Evolutionary conservation across 2,888 invertebrate species (phyloP).

Genomic region (Napeogenes sylphis): DNA sequence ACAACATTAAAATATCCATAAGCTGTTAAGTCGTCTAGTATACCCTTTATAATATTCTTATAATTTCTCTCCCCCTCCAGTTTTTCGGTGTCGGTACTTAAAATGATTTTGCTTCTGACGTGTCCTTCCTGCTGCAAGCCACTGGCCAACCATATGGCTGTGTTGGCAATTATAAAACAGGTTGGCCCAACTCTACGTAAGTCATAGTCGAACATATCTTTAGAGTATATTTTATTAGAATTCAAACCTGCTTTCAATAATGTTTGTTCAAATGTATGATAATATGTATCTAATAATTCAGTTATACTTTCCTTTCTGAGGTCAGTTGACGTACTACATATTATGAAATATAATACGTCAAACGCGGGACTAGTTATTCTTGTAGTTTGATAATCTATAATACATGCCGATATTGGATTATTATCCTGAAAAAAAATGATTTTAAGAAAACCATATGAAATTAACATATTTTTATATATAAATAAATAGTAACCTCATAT

Average conservation of each 20-base stretch:
- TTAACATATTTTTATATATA: slow-evolving; percentile 4
- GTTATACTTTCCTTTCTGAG: slow-evolving; percentile 44
- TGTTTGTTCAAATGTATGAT: slow-evolving; percentile 43
- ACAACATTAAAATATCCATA: slow-evolving; percentile 45
- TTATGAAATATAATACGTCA: slow-evolving; percentile 59
- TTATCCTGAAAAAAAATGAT: slow-evolving; percentile 44
- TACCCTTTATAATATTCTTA: slow-evolving; percentile 46
- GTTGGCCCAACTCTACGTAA: slow-evolving; percentile 55
- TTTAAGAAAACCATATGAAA: not conserved
- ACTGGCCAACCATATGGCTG: slow-evolving; percentile 60
- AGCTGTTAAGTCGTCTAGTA: slow-evolving; percentile 54
- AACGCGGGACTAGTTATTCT: slow-evolving; percentile 58
- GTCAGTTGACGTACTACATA: slow-evolving; percentile 50
- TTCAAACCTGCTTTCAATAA: slow-evolving; percentile 40
- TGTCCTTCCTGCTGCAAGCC: slow-evolving; percentile 67
- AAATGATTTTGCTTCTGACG: slow-evolving; percentile 56
- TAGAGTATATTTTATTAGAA: slow-evolving; percentile 44
- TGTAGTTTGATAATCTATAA: slow-evolving; percentile 66
- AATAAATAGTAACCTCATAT: slow-evolving; percentile 49
- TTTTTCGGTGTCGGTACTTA: slow-evolving; percentile 46
- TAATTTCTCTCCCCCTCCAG: slow-evolving; percentile 46
- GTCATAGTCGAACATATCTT: slow-evolving; percentile 50
- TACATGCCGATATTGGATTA: slow-evolving; percentile 51
- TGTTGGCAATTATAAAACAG: slow-evolving; percentile 62
- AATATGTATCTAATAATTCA: slow-evolving; percentile 51